Percentiles rank a stretch among this genome's conserved stretches.
Conservation (phyloP, 1,140 invertebrate genomes). For the Eulimnadia texana region DNA sequence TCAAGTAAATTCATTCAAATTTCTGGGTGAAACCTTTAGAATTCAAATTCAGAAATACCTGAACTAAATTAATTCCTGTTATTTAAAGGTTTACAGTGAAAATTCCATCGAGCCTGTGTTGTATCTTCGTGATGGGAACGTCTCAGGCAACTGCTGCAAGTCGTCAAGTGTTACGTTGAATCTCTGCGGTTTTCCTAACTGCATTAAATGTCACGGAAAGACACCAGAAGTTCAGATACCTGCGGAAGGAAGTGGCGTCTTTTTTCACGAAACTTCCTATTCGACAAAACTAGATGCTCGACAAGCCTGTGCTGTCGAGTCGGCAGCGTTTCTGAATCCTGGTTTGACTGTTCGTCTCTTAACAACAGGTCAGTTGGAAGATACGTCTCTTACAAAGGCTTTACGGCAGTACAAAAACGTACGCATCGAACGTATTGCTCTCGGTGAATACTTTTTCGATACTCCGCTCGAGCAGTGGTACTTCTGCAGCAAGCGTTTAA, state of each 20-base stretch:
- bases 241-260: constrained; percentile 18
- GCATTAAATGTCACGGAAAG: neutral
- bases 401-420: constrained; percentile 42
- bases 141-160: neutral
- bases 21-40: no score
- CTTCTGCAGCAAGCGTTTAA: constrained; percentile 2
- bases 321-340: constrained; percentile 44
- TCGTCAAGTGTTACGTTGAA: neutral
- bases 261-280: constrained; percentile 41
- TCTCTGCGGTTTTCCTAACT: neutral
- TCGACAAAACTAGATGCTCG: constrained; percentile 33
- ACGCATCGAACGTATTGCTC: constrained; percentile 36
- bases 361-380: constrained; percentile 31
- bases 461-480: constrained; percentile 47
- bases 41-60: no score
- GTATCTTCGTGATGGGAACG: no score
- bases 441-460: constrained; percentile 38
- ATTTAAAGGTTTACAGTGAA: no score
- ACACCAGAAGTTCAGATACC: constrained; percentile 23
- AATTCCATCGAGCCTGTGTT: no score
- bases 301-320: constrained; percentile 51
- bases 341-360: constrained; percentile 36
- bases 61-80: no score
- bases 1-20: no score
- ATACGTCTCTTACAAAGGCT: constrained; percentile 23